These are phyloP conservation scores for Phyllostomus discolor DNA, from an alignment of 2,113 vertebrate genomes.

Conservation along the genomic window DNA sequence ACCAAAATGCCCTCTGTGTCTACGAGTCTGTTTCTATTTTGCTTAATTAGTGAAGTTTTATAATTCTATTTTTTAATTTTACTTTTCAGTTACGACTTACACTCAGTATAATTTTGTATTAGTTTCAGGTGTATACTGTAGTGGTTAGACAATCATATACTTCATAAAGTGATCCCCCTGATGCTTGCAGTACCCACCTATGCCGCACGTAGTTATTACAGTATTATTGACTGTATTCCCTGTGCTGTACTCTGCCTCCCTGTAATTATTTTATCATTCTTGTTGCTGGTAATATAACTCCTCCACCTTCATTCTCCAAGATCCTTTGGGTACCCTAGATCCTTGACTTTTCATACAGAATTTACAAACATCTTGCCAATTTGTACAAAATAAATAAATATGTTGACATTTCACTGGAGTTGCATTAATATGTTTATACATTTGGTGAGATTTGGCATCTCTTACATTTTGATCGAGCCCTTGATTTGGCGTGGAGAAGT, in stretches of 20 bases:
- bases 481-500: not conserved
- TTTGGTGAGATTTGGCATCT: not conserved
- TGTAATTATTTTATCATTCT: not conserved
- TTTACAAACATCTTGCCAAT: not conserved
- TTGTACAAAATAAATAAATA: not conserved
- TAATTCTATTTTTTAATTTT: not conserved
- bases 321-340: not conserved
- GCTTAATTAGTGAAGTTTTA: not conserved
- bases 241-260: not conserved
- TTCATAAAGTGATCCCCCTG: not conserved
- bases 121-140: not conserved
- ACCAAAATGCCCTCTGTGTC: not conserved
- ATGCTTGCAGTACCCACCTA: not conserved
- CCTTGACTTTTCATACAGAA: not conserved
- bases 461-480: not conserved
- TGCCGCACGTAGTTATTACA: not conserved
- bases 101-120: not conserved
- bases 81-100: not conserved
- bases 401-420: not conserved
- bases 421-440: not conserved
- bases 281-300: not conserved
- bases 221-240: not conserved
- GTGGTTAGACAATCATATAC: not conserved
- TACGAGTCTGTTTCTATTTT: not conserved
- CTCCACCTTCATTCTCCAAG: not conserved